Evolutionary conservation across 1,140 invertebrate genomes (phyloP), one percentile per base, ranked within the genome.

Genomic region (Drosophila santomea): DNA sequence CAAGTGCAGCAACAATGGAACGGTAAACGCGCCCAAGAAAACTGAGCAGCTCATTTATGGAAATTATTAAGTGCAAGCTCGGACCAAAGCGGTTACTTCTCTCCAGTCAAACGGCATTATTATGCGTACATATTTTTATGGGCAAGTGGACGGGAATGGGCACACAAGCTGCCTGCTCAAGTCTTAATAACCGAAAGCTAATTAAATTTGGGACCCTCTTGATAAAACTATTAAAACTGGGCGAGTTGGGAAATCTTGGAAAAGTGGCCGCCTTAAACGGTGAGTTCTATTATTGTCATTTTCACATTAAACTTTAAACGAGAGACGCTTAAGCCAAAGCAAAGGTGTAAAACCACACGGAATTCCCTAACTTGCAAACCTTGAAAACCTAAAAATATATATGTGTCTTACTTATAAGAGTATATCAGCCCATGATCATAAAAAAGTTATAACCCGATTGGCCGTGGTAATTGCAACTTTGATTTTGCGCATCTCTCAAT

Each of bases 11-110:
- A 67, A 76, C 45, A 76, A 44, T 47, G 64, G 68, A 77, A 32
- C 48, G 73, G 55, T 68, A 68, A 74, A 61, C 39, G 61, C 44
- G 51, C 63, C 74, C 74, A 59, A 77, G 57, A 69, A 36, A 76
- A 57, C 25, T 43, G 63, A 60, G 73, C 39, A 51, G 57, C 51
- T 69, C 74, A 77, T 77, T 77, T 77, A 77, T 77, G 74, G 74
- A 77, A 77, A 77, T 77, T 77, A 77, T 77, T 69, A 77, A 61
- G 63, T 77, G 74, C 74, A 76, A 35, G 23, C 51, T 7, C 17
- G 38, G 38, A 57, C 44, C 63, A 74, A 52, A 74, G 52, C 58
- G 44, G 50, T 61, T 43, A 58, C 36, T 54, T 43, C 64, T 44
- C 63, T 51, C 54, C 39, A 25, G 36, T 50, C 64, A 56, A 56